phyloP scores from a whole-genome alignment of 2,113 vertebrate genomes.

The Tetrax tetrax region DNA sequence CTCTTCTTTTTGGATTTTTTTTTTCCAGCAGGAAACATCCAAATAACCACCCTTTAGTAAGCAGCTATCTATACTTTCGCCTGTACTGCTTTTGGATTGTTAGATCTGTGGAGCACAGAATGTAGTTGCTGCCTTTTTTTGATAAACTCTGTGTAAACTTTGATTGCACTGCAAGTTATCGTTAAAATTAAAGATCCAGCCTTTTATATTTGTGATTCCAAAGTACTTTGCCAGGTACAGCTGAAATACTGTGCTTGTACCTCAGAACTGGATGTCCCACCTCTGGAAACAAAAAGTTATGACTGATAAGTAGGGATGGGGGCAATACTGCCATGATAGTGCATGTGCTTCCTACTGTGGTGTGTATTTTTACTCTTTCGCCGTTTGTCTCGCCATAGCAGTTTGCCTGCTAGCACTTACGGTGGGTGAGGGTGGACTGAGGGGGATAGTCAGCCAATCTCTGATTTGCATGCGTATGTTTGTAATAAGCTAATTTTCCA shows the following conservation, averaged over 20 bases:
- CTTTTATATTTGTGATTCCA: not conserved
- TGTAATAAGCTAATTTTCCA: not conserved
- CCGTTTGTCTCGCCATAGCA: not conserved
- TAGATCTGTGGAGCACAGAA: not conserved
- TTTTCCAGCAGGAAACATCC: not conserved
- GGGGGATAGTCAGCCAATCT: not conserved
- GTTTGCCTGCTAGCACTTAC: not conserved
- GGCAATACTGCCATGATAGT: not conserved
- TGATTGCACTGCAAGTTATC: not conserved
- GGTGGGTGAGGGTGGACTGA: fast-evolving
- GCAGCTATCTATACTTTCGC: not conserved
- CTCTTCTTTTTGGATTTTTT: not conserved
- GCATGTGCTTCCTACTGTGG: not conserved
- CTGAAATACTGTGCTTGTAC: not conserved
- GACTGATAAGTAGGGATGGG: not conserved
- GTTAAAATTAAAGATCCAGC: not conserved
- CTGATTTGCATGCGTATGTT: not conserved
- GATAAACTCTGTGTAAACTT: not conserved
- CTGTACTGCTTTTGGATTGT: not conserved
- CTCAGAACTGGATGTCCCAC: not conserved
- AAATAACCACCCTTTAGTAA: not conserved
- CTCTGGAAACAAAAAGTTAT: not conserved
- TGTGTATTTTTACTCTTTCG: not conserved
- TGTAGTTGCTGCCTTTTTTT: not conserved
- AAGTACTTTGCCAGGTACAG: not conserved